Conservation (phyloP, 1,140 invertebrate genomes). For the Laodelphax striatellus region DNA sequence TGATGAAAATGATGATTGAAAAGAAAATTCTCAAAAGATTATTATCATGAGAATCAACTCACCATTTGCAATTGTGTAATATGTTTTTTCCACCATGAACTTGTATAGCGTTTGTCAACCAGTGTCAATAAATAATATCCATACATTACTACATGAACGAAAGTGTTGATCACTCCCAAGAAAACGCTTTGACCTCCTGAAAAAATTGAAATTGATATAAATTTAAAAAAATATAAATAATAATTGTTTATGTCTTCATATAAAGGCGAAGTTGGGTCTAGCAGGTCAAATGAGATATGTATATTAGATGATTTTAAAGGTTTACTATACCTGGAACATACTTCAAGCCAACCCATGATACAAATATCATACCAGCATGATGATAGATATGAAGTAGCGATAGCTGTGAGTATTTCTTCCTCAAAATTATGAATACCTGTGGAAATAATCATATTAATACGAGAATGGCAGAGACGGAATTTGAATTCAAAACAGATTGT, state of each 20-base stretch:
- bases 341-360: constrained; percentile 24
- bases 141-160: constrained; percentile 37
- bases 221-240: too few relatives aligned
- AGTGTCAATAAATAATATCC: constrained; percentile 32
- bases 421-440: constrained; percentile 69
- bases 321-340: neutral
- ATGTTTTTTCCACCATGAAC: constrained; percentile 27
- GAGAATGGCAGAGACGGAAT: too few relatives aligned
- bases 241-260: too few relatives aligned
- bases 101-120: constrained; percentile 21
- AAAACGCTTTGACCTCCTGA: constrained; percentile 22
- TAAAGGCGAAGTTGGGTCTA: too few relatives aligned
- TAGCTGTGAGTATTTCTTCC: constrained; percentile 74
- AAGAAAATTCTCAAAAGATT: too few relatives aligned
- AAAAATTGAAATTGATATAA: constrained; percentile 1
- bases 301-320: too few relatives aligned
- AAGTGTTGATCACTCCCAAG: constrained; percentile 30
- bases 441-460: too few relatives aligned
- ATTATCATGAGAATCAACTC: neutral
- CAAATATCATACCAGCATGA: constrained; percentile 62
- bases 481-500: too few relatives aligned
- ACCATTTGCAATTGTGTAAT: constrained; percentile 26
- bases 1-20: too few relatives aligned
- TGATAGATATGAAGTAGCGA: constrained; percentile 34
- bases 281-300: too few relatives aligned